Conservation (phyloP, 2,113 vertebrate species). For the Sarotherodon lohbergeri region DNA sequence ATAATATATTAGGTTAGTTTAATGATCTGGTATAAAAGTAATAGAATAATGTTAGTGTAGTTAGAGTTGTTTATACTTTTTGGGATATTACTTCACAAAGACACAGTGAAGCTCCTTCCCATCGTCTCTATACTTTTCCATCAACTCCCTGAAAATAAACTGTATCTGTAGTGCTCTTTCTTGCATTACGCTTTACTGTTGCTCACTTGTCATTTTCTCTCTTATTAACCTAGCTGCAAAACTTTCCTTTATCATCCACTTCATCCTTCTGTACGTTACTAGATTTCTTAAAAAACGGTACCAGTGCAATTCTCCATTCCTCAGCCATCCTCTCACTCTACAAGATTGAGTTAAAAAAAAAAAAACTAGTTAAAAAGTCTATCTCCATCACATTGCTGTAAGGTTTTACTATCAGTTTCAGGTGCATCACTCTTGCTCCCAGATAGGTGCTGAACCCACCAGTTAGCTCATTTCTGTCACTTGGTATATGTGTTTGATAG, state of each 20-base stretch:
- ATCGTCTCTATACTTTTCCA: background rate
- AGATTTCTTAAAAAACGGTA: no score
- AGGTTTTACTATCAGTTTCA: background rate
- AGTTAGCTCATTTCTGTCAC: background rate
- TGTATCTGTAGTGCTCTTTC: background rate
- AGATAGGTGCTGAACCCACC: background rate
- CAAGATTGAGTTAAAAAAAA: background rate
- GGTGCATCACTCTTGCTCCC: background rate
- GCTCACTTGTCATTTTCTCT: background rate
- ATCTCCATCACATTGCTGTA: background rate
- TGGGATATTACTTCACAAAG: background rate
- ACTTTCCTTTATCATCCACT: background rate
- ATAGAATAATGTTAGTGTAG: background rate
- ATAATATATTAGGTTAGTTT: background rate
- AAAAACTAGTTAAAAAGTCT: background rate
- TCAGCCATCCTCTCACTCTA: no score
- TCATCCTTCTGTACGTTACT: background rate
- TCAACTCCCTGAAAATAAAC: background rate
- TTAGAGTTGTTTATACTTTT: background rate
- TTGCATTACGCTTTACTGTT: rapidly evolving
- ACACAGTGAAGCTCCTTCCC: background rate
- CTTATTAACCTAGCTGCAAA: no score
- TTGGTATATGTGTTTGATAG: rapidly evolving
- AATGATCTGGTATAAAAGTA: background rate
- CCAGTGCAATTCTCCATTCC: no score